These are phyloP conservation scores for Xestia ashworthii DNA, from an alignment of 2,888 invertebrate genomes.

Conservation along the genomic window DNA sequence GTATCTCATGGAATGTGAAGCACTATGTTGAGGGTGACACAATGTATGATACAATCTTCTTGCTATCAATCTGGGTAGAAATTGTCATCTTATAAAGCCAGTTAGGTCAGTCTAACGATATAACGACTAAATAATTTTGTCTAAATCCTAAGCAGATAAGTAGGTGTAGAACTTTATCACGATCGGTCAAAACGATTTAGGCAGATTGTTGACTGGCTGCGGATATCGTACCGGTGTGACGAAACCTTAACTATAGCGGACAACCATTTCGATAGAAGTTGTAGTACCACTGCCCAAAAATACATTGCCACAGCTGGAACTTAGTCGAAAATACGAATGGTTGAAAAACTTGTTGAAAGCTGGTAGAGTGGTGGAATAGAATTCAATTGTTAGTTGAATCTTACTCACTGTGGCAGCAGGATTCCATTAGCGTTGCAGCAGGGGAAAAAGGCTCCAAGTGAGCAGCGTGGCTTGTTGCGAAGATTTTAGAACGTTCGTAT, in stretches of 20 bases:
- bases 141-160: not conserved
- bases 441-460: not conserved
- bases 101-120: too few relatives aligned
- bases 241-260: not conserved
- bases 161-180: not conserved
- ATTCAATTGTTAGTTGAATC: not conserved
- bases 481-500: not conserved
- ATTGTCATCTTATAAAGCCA: not conserved
- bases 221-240: not conserved
- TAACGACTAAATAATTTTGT: not conserved
- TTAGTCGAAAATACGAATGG: not conserved
- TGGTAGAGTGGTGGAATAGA: too few relatives aligned
- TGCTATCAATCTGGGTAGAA: not conserved
- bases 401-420: not conserved
- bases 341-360: not conserved
- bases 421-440: not conserved
- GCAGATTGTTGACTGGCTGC: not conserved
- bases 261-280: not conserved
- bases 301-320: not conserved
- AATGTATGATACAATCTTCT: not conserved
- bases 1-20: constrained; percentile 10
- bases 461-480: not conserved
- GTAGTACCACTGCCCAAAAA: not conserved
- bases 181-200: not conserved
- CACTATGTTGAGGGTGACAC: constrained; percentile 6